Percentiles rank a stretch among this genome's conserved stretches.
Conservation (phyloP, 2,888 invertebrate genomes). For the Sinohyriopsis cumingii region DNA sequence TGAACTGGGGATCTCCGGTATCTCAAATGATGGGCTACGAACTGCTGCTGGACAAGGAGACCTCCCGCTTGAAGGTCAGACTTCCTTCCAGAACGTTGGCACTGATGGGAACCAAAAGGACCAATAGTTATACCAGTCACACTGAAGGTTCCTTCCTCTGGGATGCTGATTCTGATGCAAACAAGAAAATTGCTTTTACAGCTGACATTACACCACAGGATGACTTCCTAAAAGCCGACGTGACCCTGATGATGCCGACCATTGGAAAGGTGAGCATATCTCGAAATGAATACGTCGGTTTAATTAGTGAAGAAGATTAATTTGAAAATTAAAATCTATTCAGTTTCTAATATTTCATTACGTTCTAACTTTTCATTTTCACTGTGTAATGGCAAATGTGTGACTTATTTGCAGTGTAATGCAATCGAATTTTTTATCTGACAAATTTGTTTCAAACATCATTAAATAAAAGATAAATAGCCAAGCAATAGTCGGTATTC, state of each 20-base stretch:
- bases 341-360: no score
- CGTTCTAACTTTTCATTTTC: no score
- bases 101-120: slow-evolving; percentile 22
- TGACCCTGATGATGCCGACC: slow-evolving; percentile 43
- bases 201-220: slow-evolving; percentile 23
- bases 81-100: slow-evolving; percentile 36
- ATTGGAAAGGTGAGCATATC: slow-evolving; percentile 41
- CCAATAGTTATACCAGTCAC: background rate
- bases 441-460: no score
- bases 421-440: no score
- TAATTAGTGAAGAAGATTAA: background rate
- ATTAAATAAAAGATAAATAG: no score
- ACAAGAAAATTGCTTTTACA: slow-evolving; percentile 40
- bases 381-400: no score
- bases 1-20: slow-evolving; percentile 17
- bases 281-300: background rate
- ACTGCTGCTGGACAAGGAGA: slow-evolving; percentile 15
- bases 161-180: slow-evolving; percentile 51
- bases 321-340: background rate
- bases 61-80: slow-evolving; percentile 33
- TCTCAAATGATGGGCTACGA: slow-evolving; percentile 23
- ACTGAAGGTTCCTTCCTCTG: slow-evolving; percentile 41
- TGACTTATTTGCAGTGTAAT: no score
- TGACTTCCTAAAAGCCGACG: slow-evolving; percentile 32
- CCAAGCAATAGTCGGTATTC: background rate